A percentile compares a stretch with the other conserved stretches of the same genome.
Conservation (phyloP, 2,888 invertebrate species). For the Ganaspis brasiliensis region DNA sequence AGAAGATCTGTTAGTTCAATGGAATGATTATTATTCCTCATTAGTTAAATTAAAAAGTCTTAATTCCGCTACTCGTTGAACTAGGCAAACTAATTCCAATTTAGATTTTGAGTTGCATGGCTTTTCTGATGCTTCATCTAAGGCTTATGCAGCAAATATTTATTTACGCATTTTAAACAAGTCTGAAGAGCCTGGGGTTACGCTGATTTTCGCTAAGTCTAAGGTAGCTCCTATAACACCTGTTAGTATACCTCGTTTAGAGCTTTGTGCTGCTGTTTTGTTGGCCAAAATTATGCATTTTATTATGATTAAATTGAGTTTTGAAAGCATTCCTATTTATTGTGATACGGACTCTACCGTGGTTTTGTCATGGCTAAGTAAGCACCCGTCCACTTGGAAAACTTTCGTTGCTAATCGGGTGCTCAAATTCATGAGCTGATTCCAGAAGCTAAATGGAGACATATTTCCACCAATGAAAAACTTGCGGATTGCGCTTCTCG, state of each 20-base stretch:
- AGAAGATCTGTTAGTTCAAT: background rate
- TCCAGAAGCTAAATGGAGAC: too few relatives aligned
- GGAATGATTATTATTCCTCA: conserved; percentile 29
- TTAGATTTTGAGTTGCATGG: background rate
- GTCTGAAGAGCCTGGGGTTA: background rate
- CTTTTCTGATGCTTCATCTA: conserved; percentile 43
- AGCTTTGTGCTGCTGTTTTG: conserved; percentile 35
- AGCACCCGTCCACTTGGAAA: conserved; percentile 39
- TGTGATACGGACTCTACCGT: conserved; percentile 47
- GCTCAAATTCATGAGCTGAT: too few relatives aligned
- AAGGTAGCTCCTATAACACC: conserved; percentile 37
- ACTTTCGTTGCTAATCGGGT: too few relatives aligned
- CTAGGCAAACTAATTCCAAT: background rate
- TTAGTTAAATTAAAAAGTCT: too few relatives aligned
- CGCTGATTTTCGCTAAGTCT: conserved; percentile 29
- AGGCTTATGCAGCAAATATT: conserved; percentile 34
- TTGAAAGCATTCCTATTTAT: background rate
- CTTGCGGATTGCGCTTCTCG: background rate
- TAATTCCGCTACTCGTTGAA: too few relatives aligned
- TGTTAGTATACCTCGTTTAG: conserved; percentile 43
- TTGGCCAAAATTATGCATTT: background rate
- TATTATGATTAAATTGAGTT: background rate
- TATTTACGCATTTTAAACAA: conserved; percentile 6
- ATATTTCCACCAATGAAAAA: background rate
- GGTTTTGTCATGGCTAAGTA: conserved; percentile 39